These are phyloP conservation scores for Eulemur coronatus DNA, from an alignment of 2,797 vertebrate species.

Conservation along the genomic window DNA sequence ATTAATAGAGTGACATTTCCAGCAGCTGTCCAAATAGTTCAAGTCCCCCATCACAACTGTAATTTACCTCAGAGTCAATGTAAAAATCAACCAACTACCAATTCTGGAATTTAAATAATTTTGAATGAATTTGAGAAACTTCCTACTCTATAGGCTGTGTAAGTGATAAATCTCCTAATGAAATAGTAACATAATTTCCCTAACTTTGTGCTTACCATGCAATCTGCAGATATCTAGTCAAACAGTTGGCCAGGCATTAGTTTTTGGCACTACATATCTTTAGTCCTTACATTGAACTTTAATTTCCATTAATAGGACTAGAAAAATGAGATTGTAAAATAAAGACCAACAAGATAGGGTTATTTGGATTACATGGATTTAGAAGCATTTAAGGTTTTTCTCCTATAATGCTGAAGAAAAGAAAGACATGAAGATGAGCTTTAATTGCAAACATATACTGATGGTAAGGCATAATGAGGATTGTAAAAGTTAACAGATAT, in stretches of 20 bases:
- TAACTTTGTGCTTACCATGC: not conserved
- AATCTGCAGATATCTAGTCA: not conserved
- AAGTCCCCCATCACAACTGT: conserved; percentile 64
- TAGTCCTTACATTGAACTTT: conserved; percentile 19
- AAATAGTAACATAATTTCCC: conserved; percentile 20
- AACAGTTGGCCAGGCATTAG: not conserved
- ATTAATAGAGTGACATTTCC: conserved; percentile 71
- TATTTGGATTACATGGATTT: not conserved
- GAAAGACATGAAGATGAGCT: not conserved
- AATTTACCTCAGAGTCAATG: conserved; percentile 61
- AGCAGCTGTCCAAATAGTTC: conserved; percentile 73
- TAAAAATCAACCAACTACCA: conserved; percentile 60
- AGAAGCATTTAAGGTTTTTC: not conserved
- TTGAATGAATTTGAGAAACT: conserved; percentile 58
- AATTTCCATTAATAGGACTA: conserved; percentile 1
- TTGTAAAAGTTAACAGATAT: not conserved
- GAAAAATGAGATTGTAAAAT: not conserved
- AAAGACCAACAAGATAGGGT: not conserved
- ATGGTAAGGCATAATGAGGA: not conserved
- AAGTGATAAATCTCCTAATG: conserved; percentile 26
- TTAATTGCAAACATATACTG: not conserved
- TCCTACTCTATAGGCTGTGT: conserved; percentile 5
- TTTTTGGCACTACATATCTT: not conserved
- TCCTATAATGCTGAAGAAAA: not conserved
- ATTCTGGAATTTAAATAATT: conserved; percentile 64